A percentile compares a stretch with the other conserved stretches of the same genome.
Conservation (phyloP, 2,113 vertebrate genomes). For the Microcebus ravelobensis region DNA sequence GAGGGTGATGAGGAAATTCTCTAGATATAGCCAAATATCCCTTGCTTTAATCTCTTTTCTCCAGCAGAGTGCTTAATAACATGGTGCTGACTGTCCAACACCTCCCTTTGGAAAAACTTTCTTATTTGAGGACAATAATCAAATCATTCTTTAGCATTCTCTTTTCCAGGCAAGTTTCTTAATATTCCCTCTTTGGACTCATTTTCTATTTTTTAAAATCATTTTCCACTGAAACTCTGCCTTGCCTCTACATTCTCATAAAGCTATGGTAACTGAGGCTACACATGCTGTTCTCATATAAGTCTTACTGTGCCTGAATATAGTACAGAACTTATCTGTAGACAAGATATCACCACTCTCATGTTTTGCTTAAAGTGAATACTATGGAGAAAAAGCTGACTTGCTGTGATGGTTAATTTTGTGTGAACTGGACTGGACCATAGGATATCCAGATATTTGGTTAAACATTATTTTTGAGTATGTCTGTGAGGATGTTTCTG, state of each 20-base stretch:
- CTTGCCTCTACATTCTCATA: neutral
- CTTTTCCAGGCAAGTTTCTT: neutral
- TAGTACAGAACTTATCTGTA: neutral
- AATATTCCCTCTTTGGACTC: neutral
- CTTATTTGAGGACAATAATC: neutral
- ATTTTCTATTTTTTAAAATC: neutral
- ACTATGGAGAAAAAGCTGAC: neutral
- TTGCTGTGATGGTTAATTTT: neutral
- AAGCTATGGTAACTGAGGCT: neutral
- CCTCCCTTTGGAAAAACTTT: neutral
- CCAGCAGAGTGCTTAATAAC: neutral
- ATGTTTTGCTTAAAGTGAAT: neutral
- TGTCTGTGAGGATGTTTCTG: neutral
- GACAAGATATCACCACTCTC: neutral
- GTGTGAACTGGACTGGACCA: neutral
- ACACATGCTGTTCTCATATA: neutral
- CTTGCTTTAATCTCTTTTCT: neutral
- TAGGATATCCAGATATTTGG: neutral
- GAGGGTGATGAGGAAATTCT: neutral
- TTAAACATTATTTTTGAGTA: neutral
- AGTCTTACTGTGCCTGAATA: neutral
- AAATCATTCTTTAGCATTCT: slow-evolving; percentile 17
- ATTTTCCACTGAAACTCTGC: neutral
- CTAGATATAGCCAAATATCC: neutral
- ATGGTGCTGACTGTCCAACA: neutral